A percentile compares a stretch with the other conserved stretches of the same genome.
These are phyloP conservation scores for Muschampia plurimacula DNA, from an alignment of 2,888 invertebrate species.

Conservation along the genomic window DNA sequence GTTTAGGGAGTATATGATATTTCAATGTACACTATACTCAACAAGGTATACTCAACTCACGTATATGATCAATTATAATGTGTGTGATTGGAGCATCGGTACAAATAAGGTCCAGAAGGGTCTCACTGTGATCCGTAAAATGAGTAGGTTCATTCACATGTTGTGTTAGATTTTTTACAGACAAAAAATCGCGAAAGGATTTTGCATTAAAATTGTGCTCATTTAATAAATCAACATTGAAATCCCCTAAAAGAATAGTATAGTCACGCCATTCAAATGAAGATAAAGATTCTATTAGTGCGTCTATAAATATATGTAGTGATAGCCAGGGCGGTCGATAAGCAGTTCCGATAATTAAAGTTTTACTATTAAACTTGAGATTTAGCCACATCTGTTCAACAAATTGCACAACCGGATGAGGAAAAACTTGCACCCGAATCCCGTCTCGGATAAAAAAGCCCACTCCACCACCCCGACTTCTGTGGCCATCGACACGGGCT, in stretches of 20 bases:
- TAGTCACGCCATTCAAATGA: background rate
- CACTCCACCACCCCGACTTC: background rate
- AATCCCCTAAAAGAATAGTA: background rate
- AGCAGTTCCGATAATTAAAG: background rate
- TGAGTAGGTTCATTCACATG: constrained; percentile 21
- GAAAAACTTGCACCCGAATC: background rate
- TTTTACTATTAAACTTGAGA: background rate
- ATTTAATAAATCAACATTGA: background rate
- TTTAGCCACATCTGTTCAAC: constrained; percentile 2
- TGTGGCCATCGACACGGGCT: background rate
- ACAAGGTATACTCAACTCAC: background rate
- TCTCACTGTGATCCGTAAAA: constrained; percentile 32
- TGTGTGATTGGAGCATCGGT: constrained; percentile 27
- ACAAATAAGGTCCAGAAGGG: constrained; percentile 44
- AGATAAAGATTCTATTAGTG: background rate
- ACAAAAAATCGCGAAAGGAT: background rate
- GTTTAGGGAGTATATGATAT: background rate
- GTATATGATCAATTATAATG: background rate
- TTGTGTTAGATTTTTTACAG: constrained; percentile 28
- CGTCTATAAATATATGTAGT: background rate
- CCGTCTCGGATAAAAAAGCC: background rate
- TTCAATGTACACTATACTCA: background rate
- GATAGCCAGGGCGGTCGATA: background rate
- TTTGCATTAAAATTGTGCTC: background rate
- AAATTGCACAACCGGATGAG: background rate